These are phyloP conservation scores for Dendrophyllia cribrosa DNA, from an alignment of 64 coral and sea anemone genomes.

Conservation along the genomic window DNA sequence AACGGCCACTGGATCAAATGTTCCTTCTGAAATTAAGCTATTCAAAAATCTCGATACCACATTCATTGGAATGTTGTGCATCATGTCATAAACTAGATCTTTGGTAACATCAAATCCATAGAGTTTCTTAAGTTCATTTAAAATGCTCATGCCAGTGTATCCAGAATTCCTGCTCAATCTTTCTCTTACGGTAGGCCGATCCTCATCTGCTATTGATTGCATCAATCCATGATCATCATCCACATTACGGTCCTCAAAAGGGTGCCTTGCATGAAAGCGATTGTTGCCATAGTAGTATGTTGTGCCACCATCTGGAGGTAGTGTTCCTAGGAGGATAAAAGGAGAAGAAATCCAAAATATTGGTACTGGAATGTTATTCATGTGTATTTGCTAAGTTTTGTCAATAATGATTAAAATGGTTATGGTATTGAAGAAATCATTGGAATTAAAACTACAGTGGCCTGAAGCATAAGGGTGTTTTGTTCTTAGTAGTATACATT, in stretches of 20 bases:
- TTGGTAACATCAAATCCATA: not conserved
- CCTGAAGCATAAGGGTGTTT: too few relatives aligned
- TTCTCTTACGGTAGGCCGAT: not conserved
- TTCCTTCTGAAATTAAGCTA: conserved; percentile 1
- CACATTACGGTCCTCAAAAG: not conserved
- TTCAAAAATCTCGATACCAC: not conserved
- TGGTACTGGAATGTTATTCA: too few relatives aligned
- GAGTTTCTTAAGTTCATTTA: not conserved
- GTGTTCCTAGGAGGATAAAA: not conserved
- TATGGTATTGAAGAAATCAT: too few relatives aligned
- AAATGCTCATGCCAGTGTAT: not conserved
- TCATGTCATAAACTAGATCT: conserved; percentile 2
- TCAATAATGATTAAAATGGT: too few relatives aligned
- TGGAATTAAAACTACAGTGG: too few relatives aligned
- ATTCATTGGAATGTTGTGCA: conserved; percentile 41
- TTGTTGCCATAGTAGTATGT: conserved; percentile 27
- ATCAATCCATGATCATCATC: not conserved
- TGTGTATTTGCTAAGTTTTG: too few relatives aligned
- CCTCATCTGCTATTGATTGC: not conserved
- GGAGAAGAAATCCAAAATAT: too few relatives aligned
- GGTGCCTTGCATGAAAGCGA: not conserved
- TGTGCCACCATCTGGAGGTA: not conserved
- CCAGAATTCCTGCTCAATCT: not conserved
- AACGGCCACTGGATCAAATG: not conserved
- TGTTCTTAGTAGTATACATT: too few relatives aligned